These are phyloP conservation scores for Frankliniella fusca DNA, from an alignment of 2,888 invertebrate genomes.

Conservation along the genomic window DNA sequence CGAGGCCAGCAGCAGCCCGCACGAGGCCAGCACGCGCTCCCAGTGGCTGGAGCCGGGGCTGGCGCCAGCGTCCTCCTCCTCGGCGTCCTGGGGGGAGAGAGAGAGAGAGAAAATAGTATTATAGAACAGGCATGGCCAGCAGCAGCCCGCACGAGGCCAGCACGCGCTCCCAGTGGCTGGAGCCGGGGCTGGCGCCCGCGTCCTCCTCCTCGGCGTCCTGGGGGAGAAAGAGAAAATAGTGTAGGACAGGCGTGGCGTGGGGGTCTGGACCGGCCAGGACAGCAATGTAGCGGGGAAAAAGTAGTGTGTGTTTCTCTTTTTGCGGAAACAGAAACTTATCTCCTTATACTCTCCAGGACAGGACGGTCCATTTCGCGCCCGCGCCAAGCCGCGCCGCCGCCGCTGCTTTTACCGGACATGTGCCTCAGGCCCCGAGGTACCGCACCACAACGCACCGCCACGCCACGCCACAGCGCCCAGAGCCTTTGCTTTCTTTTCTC, in stretches of 20 bases:
- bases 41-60: constrained; percentile 32
- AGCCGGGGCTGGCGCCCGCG: background rate
- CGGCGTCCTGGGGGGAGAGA: background rate
- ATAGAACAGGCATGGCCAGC: constrained; percentile 27
- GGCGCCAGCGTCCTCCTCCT: background rate
- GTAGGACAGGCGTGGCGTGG: background rate
- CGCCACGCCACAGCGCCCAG: background rate
- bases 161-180: constrained; percentile 36
- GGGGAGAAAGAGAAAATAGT: background rate
- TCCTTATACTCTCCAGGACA: background rate
- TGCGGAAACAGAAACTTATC: background rate
- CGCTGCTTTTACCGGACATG: background rate
- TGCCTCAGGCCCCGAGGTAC: background rate
- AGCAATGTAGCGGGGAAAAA: background rate
- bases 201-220: background rate
- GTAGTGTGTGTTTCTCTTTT: background rate
- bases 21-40: constrained; percentile 37
- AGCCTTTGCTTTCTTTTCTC: constrained; percentile 20
- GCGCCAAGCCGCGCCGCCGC: too few relatives aligned
- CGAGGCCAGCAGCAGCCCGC: constrained; percentile 36
- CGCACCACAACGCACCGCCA: too few relatives aligned
- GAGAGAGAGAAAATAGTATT: too few relatives aligned
- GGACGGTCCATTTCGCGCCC: too few relatives aligned
- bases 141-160: constrained; percentile 37
- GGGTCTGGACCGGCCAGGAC: background rate